Evolutionary conservation across 37 sponge, comb jelly and placozoan species (phyloP).

Genomic region (Aplysina aerophoba): DNA sequence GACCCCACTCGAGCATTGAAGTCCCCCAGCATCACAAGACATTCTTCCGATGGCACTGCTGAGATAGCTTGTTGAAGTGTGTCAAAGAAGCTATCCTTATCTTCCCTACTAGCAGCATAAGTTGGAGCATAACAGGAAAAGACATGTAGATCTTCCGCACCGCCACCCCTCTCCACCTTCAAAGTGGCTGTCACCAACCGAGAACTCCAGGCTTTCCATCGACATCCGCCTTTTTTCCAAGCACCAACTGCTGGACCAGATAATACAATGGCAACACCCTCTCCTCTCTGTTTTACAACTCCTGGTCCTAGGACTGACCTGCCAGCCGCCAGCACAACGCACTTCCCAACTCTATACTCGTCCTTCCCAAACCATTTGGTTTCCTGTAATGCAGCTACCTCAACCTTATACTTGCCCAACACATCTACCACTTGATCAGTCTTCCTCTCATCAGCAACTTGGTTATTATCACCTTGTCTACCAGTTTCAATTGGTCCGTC

Average conservation of each 20-base stretch:
- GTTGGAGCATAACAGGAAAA: slow-evolving; percentile 39
- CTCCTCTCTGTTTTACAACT: slow-evolving; percentile 36
- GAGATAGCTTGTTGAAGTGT: slow-evolving; percentile 8
- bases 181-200: slow-evolving; percentile 14
- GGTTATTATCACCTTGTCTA: not conserved
- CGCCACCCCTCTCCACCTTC: not conserved
- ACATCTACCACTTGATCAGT: no score
- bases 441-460: no score
- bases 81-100: slow-evolving; percentile 18
- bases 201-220: slow-evolving; percentile 67
- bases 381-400: no score
- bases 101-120: slow-evolving; percentile 28
- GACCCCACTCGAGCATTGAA: slow-evolving; percentile 31
- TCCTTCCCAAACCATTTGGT: no score
- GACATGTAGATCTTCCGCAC: not conserved
- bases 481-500: not conserved
- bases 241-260: slow-evolving; percentile 38
- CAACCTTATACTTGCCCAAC: no score
- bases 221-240: slow-evolving; percentile 36
- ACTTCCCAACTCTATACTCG: no score
- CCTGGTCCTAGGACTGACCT: slow-evolving; percentile 27
- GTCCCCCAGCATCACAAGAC: slow-evolving; percentile 32
- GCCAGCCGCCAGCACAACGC: no score
- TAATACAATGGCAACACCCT: slow-evolving; percentile 50
- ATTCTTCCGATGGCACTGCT: not conserved